These are phyloP conservation scores for Syngnathus acus DNA, from an alignment of 2,797 vertebrate species.

Conservation along the genomic window DNA sequence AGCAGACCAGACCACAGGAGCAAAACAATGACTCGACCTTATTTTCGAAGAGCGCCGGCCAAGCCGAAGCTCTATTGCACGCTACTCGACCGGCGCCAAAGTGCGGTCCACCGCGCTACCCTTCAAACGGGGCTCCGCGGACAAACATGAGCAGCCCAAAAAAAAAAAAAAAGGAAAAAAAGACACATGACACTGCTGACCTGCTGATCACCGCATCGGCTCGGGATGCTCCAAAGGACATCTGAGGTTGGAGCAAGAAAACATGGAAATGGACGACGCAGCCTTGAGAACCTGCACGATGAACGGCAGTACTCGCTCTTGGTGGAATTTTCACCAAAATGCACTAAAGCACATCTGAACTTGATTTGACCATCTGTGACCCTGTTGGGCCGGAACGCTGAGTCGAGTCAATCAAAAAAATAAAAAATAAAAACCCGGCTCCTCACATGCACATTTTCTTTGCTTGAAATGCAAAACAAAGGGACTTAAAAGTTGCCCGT, in stretches of 20 bases:
- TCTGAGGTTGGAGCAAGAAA: slow-evolving; percentile 4
- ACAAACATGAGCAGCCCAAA: slow-evolving; percentile 50
- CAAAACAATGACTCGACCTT: slow-evolving; percentile 63
- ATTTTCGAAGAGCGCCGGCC: slow-evolving; percentile 55
- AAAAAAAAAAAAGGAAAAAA: neutral
- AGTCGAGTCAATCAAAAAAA: too few species aligned
- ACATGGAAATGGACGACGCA: neutral
- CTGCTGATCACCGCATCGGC: neutral
- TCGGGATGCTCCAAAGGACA: neutral
- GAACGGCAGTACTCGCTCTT: neutral
- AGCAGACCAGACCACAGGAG: slow-evolving; percentile 50
- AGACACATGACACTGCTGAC: neutral
- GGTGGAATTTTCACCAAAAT: too few species aligned
- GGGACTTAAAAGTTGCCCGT: neutral
- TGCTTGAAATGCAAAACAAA: neutral
- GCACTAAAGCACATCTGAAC: too few species aligned
- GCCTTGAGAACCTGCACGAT: neutral
- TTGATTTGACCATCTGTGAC: too few species aligned
- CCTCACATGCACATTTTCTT: too few species aligned
- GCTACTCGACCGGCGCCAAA: slow-evolving; percentile 62
- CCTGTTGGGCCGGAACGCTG: too few species aligned
- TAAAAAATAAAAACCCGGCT: too few species aligned
- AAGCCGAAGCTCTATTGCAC: slow-evolving; percentile 60
- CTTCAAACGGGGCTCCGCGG: slow-evolving; percentile 50
- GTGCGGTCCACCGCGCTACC: slow-evolving; percentile 59